A percentile compares a stretch with the other conserved stretches of the same genome.
Conservation (phyloP, 2,888 invertebrate genomes). For the Mylabris sibirica region DNA sequence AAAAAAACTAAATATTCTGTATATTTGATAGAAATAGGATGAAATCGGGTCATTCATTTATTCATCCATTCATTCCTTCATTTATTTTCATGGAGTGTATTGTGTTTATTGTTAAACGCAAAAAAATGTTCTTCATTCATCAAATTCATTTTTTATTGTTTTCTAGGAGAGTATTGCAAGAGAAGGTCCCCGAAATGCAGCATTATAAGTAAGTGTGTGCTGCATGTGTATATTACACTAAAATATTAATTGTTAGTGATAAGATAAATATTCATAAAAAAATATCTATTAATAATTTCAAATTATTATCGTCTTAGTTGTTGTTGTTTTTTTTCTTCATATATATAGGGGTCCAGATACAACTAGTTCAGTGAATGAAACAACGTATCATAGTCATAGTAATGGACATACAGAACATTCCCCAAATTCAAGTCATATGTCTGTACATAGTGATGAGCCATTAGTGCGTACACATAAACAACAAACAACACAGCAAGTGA, state of each 20-base stretch:
- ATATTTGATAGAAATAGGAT: not conserved
- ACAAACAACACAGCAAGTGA: constrained; percentile 75
- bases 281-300: constrained; percentile 12
- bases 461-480: constrained; percentile 72
- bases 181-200: constrained; percentile 71
- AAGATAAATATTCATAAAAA: not conserved
- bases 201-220: constrained; percentile 68
- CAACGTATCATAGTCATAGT: constrained; percentile 63
- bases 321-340: constrained; percentile 16
- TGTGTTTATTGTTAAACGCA: constrained; percentile 5
- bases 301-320: constrained; percentile 16
- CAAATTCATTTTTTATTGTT: constrained; percentile 58
- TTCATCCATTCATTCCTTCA: not conserved
- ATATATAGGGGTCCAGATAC: constrained; percentile 52
- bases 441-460: constrained; percentile 64
- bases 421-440: constrained; percentile 66
- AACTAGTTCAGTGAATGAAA: constrained; percentile 53
- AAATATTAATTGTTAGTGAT: constrained; percentile 19
- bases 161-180: constrained; percentile 70
- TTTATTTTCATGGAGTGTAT: constrained; percentile 2
- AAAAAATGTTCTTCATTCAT: constrained; percentile 38
- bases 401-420: constrained; percentile 74
- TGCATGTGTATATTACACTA: constrained; percentile 41
- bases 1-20: not conserved
- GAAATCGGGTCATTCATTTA: not conserved